Evolutionary conservation across 2,888 invertebrate species (phyloP), one percentile per base, ranked within the genome.

Genomic region (Agonopterix subpropinquella): DNA sequence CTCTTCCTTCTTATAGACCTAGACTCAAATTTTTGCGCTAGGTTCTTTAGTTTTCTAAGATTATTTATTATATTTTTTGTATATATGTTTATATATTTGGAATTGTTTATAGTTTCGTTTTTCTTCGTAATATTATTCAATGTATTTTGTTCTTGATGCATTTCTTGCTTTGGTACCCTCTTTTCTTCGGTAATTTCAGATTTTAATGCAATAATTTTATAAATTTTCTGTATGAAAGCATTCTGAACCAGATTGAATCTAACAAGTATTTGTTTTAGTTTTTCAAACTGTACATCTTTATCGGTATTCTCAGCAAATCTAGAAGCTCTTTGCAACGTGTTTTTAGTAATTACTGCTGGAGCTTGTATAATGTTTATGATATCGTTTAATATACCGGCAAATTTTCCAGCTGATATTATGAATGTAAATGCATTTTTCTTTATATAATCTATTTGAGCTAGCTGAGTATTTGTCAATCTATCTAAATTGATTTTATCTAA

Each of bases 211-310:
- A 15, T 41, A 85, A 71, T 52, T 10, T 73, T 58, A 50, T 73
- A 77, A 58, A 86, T 77, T 54, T 64, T 71, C 45, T 62, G 70
- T 56, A 84, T 64, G 52, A 85, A 80, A 10, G 56, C 66, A 50
- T 79, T 84, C 55, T 84, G 82, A 36, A 79, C 49, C 10, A 76
- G 53, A 57, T 80, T 77, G 54, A 80, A 81, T 50, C 61, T 72
- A 3, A 66, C 11, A 4, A 84, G 54, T 3, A 80, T 52, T 13
- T 56, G 52, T 58, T 71, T 78, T 2, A 84, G 53, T 44, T 64
- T 71, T 11, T 62, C 52, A 11, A 79, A 58, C 15, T 64, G 61
- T 48, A 28, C 28, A 28, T 64, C 54, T 2, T 52, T 50, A 1
- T 59, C 59, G 7, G 45, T 52, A 28, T 28, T 28, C 28, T 7